phyloP scores from a whole-genome alignment of 2,797 vertebrate species.

The Enteromius paludinosus region DNA sequence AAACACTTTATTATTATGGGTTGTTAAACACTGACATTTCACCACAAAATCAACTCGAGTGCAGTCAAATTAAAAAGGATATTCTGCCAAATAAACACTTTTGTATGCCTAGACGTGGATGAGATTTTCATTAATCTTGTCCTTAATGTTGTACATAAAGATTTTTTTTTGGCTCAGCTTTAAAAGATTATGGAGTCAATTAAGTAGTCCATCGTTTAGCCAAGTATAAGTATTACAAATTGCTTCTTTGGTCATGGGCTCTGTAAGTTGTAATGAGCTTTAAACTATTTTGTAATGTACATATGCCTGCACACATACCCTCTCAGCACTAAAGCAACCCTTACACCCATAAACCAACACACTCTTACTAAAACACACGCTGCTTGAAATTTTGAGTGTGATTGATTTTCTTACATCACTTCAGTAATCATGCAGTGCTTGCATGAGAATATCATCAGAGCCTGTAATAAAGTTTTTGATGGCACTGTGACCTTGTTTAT shows the following conservation, averaged over 20 bases:
- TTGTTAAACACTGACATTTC: not conserved
- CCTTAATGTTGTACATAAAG: slow-evolving; percentile 14
- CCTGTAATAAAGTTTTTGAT: slow-evolving; percentile 1
- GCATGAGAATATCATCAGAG: not conserved
- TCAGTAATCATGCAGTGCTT: not conserved
- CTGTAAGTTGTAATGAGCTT: slow-evolving; percentile 48
- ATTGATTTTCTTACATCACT: not conserved
- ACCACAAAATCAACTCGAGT: not conserved
- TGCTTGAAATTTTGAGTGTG: not conserved
- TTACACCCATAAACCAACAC: not conserved
- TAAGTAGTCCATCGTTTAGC: slow-evolving; percentile 27
- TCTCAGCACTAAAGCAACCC: not conserved
- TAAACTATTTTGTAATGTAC: slow-evolving; percentile 28
- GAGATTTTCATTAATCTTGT: not conserved
- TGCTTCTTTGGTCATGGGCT: slow-evolving; percentile 50
- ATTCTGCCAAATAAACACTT: not conserved
- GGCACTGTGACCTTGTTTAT: slow-evolving; percentile 21
- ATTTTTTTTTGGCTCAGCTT: not conserved
- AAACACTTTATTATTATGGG: not conserved
- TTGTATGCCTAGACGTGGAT: not conserved
- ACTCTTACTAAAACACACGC: not conserved
- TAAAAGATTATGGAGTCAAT: slow-evolving; percentile 23
- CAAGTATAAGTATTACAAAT: slow-evolving; percentile 49
- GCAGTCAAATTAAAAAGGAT: not conserved
- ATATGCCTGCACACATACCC: not conserved